Evolutionary conservation across 23 tunicate genomes (phyloP).

Genomic region (Styela clava): DNA sequence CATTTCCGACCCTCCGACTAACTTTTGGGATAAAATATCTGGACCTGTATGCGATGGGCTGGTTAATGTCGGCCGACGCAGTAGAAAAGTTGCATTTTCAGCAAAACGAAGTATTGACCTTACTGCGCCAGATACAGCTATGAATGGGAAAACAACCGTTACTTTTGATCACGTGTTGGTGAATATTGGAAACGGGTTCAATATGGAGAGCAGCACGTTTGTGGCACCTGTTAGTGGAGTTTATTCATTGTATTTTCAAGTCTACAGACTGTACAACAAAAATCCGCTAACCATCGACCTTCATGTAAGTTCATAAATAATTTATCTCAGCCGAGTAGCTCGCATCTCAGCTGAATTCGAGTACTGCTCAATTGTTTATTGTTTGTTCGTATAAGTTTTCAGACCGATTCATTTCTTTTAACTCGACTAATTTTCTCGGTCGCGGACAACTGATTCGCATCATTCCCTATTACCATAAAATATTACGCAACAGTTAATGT

Average conservation of each 20-base stretch:
- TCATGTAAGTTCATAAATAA: constrained; percentile 38
- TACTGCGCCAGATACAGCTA: neutral
- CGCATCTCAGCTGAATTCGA: too few species aligned
- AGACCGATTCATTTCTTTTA: too few species aligned
- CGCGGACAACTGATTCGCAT: too few species aligned
- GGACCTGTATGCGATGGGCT: neutral
- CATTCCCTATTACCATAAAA: too few species aligned
- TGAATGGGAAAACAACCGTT: constrained; percentile 2
- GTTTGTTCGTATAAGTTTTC: too few species aligned
- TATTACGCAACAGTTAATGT: too few species aligned
- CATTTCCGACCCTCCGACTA: neutral
- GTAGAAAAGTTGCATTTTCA: constrained; percentile 2
- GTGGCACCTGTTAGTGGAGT: constrained; percentile 38
- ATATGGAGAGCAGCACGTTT: constrained; percentile 28
- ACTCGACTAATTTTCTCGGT: too few species aligned
- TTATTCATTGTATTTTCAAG: constrained; percentile 38
- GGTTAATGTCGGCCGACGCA: neutral
- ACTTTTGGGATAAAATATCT: neutral
- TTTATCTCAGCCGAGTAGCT: neutral
- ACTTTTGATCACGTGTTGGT: constrained; percentile 41
- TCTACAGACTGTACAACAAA: constrained; percentile 42
- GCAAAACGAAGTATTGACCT: neutral
- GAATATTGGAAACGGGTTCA: constrained; percentile 43
- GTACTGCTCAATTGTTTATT: too few species aligned
- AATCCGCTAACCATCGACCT: constrained; percentile 44